Conservation (phyloP, 1,140 invertebrate species). For the Yoshiicerus persimilis region DNA sequence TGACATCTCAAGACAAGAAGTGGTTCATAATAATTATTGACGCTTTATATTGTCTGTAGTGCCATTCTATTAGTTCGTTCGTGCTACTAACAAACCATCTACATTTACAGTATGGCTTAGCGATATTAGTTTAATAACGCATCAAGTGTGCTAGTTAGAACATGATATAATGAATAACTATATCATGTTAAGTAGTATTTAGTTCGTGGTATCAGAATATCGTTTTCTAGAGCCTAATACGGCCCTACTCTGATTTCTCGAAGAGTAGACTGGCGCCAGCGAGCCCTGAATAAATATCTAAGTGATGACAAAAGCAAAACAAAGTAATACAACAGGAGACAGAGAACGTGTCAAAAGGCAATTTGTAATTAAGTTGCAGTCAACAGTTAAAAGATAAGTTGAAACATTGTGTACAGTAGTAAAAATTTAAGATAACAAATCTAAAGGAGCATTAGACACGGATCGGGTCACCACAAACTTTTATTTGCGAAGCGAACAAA, state of each 20-base stretch:
- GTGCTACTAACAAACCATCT: too few relatives aligned
- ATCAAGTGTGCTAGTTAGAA: not conserved
- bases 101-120: too few relatives aligned
- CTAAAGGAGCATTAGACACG: not conserved
- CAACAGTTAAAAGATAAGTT: not conserved
- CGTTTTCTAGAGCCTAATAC: not conserved
- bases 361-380: not conserved
- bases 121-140: not conserved
- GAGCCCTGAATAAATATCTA: not conserved
- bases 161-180: not conserved
- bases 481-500: not conserved
- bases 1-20: not conserved
- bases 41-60: too few relatives aligned
- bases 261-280: not conserved
- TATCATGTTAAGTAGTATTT: not conserved
- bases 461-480: not conserved
- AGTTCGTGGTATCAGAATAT: not conserved
- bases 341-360: conserved; percentile 1
- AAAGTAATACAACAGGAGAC: not conserved
- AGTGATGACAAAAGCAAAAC: not conserved
- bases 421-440: not conserved
- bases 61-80: too few relatives aligned
- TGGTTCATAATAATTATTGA: too few relatives aligned
- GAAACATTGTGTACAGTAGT: not conserved
- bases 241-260: not conserved